phyloP scores from a whole-genome alignment of 2,113 vertebrate genomes.

The Chaetodon trifascialis region DNA sequence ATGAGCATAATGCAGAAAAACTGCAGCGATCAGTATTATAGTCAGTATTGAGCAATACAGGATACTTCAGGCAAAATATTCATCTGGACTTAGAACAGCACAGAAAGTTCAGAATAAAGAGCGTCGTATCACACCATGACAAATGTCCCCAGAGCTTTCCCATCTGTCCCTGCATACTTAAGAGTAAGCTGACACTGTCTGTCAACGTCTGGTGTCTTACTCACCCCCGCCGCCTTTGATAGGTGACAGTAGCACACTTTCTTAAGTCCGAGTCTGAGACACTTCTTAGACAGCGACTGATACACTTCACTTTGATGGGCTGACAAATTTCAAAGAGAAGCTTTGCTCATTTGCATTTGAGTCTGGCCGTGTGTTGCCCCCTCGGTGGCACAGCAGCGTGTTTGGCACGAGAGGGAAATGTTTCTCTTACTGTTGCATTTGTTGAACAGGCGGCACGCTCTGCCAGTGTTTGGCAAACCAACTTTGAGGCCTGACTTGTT shows the following conservation, averaged over 20 bases:
- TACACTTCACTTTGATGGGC: conserved; percentile 29
- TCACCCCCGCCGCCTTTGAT: conserved; percentile 20
- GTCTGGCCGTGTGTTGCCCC: conserved; percentile 10
- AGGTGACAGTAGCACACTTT: conserved; percentile 30
- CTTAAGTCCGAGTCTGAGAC: conserved; percentile 15
- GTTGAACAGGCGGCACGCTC: conserved; percentile 21
- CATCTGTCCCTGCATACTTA: conserved; percentile 14
- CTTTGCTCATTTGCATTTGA: conserved; percentile 44
- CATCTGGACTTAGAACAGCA: conserved; percentile 1
- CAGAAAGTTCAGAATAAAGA: conserved; percentile 13
- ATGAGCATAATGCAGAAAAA: conserved; percentile 9
- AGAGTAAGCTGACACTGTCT: conserved; percentile 29
- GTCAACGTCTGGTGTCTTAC: conserved; percentile 3
- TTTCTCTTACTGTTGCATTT: conserved; percentile 24
- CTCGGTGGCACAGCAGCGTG: background rate
- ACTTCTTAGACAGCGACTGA: conserved; percentile 28
- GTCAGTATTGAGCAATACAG: background rate
- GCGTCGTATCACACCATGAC: background rate
- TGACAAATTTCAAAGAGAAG: conserved; percentile 37
- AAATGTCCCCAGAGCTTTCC: conserved; percentile 17
- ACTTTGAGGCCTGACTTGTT: conserved; percentile 8
- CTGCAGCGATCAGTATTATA: background rate
- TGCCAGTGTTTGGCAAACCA: conserved; percentile 3
- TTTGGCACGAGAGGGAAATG: background rate
- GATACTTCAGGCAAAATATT: conserved; percentile 4